Base-by-base conservation (phyloP, 2,113 vertebrate genomes). In the Salminus brasiliensis region DNA sequence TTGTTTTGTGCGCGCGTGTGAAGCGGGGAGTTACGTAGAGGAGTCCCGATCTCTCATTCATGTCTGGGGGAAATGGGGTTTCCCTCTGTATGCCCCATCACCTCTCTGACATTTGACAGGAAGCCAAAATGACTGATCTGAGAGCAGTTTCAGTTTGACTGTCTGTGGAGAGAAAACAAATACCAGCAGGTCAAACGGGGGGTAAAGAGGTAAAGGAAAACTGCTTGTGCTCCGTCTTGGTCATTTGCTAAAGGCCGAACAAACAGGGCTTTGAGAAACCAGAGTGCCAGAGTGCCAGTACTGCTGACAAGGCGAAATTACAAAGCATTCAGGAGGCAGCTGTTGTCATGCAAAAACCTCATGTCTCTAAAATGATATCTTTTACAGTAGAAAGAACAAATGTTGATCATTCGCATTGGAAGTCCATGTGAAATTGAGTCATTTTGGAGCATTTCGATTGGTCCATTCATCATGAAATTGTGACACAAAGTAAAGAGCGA, bases 61-160 rank as follows among this genome's bases (percentile, higher is more conserved):
- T n/a, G 27, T 39, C 68, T 29, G 75, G 49, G n/a, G 69, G 78
- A 73, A 73, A 73, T 57, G 82, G 74, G 78, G 82, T 77, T 84
- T 80, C 74, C 82, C 78, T 84, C 72, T 52, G 67, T 69, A 72
- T 53, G 39, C 55, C 82, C 59, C 23, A 25, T 41, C 18, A 65
- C 49, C 25, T 53, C 29, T 76, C 23, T 70, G 57, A 47, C 77
- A 57, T 83, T 72, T 80, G 53, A 63, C 60, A 78, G 81, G 81
- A 82, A 82, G 70, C 53, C 23, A 27, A 21, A 71, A 25, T 67
- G 27, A 39, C 60, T 41, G 59, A 67, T 76, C 25, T 52, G 41
- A 73, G 32, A 73, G 34, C 77, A 11, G 72, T 79, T 82, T 83
- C 77, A 47, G 49, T 69, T 76, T 76, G 77, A 83, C 27, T 70